Evolutionary conservation across 2,113 vertebrate species (phyloP).

Genomic region (Ameiurus melas): DNA sequence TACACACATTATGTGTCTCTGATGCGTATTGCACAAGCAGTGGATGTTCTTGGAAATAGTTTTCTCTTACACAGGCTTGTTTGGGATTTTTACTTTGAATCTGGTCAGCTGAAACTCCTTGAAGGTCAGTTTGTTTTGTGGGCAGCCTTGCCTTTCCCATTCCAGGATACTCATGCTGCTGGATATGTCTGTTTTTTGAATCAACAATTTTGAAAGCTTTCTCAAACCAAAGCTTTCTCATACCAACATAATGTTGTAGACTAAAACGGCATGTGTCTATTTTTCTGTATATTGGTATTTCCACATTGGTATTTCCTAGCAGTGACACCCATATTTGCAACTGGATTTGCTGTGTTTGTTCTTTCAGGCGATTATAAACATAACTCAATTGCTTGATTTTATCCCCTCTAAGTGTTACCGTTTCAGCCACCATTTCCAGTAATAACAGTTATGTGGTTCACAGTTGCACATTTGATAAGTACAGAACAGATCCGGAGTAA

Average conservation of each 20-base stretch:
- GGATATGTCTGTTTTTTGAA: constrained; percentile 49
- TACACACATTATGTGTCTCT: not conserved
- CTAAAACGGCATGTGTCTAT: constrained; percentile 51
- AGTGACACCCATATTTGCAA: constrained; percentile 29
- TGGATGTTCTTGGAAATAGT: not conserved
- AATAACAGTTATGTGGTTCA: not conserved
- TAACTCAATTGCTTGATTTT: constrained; percentile 2
- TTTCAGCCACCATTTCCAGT: not conserved
- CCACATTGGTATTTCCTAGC: constrained; percentile 27
- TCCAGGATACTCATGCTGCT: constrained; percentile 26
- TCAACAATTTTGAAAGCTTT: constrained; percentile 43
- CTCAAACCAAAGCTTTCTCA: constrained; percentile 11
- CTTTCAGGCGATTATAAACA: constrained; percentile 7
- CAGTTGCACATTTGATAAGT: not conserved
- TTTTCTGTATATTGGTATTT: constrained; percentile 50
- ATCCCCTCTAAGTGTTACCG: not conserved
- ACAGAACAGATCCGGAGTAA: not conserved
- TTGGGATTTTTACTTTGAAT: constrained; percentile 12
- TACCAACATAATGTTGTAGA: not conserved
- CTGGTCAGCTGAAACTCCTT: constrained; percentile 14
- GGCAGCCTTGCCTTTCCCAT: constrained; percentile 25
- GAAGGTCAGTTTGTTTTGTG: constrained; percentile 33
- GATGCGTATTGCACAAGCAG: constrained; percentile 5
- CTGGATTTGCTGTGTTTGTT: constrained; percentile 18
- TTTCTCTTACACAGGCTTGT: constrained; percentile 7